Conservation (phyloP, 2,888 invertebrate species). For the Nephrotoma guestfalica region DNA sequence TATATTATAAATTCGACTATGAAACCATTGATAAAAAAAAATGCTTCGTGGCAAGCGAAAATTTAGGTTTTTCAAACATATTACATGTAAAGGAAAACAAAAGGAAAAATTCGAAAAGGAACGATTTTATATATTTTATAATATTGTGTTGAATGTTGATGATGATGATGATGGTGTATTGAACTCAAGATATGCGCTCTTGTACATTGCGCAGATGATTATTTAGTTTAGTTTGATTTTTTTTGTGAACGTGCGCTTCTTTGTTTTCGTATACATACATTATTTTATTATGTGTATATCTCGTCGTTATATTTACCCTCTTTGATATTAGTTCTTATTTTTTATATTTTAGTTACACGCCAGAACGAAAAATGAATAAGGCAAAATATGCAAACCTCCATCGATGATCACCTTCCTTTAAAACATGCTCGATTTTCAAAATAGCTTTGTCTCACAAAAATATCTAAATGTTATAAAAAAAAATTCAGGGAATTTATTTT, state of each 20-base stretch:
- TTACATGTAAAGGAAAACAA: background rate
- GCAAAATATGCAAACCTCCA: background rate
- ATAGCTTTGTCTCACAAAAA: background rate
- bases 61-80: background rate
- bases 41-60: background rate
- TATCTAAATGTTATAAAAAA: background rate
- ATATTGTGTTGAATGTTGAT: background rate
- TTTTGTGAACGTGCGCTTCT: slow-evolving; percentile 1
- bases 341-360: background rate
- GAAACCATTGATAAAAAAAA: background rate
- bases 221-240: background rate
- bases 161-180: background rate
- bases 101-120: background rate
- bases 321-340: background rate
- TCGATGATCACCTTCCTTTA: background rate
- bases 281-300: background rate
- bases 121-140: background rate
- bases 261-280: background rate
- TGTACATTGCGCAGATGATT: background rate
- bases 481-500: background rate
- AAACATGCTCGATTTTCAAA: background rate
- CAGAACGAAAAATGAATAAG: background rate
- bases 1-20: background rate
- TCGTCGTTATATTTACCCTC: background rate
- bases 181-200: slow-evolving; percentile 1